Conservation (phyloP, 2,113 vertebrate species). For the Sinocyclocheilus anophthalmus region DNA sequence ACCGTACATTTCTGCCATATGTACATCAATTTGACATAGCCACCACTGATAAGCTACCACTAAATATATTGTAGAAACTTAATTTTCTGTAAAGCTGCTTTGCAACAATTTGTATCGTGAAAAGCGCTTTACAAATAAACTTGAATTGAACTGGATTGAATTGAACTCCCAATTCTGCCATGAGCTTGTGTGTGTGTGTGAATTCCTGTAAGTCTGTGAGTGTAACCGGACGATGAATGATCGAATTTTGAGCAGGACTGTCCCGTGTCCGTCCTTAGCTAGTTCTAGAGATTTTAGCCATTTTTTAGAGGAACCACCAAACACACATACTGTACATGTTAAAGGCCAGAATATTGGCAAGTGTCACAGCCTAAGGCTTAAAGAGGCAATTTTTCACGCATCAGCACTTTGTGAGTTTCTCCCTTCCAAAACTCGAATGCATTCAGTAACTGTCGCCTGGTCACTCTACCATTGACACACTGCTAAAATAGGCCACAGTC, state of each 20-base stretch:
- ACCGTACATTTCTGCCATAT: too few relatives aligned
- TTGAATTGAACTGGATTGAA: too few relatives aligned
- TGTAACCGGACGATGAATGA: not conserved
- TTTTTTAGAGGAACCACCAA: not conserved
- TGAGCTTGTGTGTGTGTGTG: not conserved
- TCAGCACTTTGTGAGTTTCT: not conserved
- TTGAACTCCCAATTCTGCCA: not conserved
- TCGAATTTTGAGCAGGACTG: not conserved
- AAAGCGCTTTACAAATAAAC: too few relatives aligned
- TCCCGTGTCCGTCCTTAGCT: not conserved
- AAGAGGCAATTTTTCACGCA: not conserved
- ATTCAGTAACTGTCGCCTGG: conserved; percentile 4
- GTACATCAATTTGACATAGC: too few relatives aligned
- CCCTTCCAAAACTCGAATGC: not conserved
- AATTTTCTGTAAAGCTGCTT: too few relatives aligned
- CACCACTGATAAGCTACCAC: too few relatives aligned
- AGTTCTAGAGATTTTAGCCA: too few relatives aligned
- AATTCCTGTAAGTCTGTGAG: not conserved
- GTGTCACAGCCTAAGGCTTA: conserved; percentile 4
- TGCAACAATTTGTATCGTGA: too few relatives aligned
- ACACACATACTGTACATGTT: not conserved
- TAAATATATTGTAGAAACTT: too few relatives aligned
- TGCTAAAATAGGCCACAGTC: conserved; percentile 13
- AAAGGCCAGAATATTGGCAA: not conserved
- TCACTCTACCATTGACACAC: not conserved